Evolutionary conservation across 2,888 invertebrate species (phyloP).

Genomic region (Lathronympha strigana): DNA sequence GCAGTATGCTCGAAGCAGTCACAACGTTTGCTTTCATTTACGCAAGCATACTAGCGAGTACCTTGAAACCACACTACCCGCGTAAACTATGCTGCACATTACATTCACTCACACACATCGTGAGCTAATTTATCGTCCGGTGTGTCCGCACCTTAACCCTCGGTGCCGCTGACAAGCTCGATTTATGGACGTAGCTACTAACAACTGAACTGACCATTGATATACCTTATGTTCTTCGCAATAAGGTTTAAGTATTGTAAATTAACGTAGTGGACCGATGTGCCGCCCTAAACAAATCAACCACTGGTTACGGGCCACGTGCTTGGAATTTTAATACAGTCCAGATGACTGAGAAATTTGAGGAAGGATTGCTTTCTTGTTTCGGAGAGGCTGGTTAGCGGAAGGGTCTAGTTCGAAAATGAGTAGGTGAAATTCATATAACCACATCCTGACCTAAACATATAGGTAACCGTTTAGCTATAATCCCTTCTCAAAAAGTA

Average conservation of each 20-base stretch:
- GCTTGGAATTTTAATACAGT: constrained; percentile 45
- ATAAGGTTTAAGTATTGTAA: too few species aligned
- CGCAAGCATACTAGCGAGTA: too few species aligned
- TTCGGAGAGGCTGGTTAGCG: constrained; percentile 44
- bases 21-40: too few species aligned
- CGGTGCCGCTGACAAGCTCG: constrained; percentile 64
- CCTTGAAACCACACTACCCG: constrained; percentile 14
- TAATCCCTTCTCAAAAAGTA: neutral
- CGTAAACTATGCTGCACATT: constrained; percentile 59
- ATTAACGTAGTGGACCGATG: too few species aligned
- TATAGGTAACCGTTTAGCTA: too few species aligned
- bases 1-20: too few species aligned
- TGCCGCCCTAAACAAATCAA: constrained; percentile 53
- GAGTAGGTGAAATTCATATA: neutral
- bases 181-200: too few species aligned
- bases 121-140: constrained; percentile 54
- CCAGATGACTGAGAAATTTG: constrained; percentile 36
- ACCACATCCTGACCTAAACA: too few species aligned
- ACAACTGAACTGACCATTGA: too few species aligned
- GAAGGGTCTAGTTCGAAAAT: constrained; percentile 2
- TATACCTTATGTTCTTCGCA: too few species aligned
- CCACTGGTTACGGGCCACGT: constrained; percentile 46
- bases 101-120: constrained; percentile 63
- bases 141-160: constrained; percentile 73
- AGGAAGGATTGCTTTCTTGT: constrained; percentile 28